A percentile compares a stretch with the other conserved stretches of the same genome.
Evolutionary conservation across 2,888 invertebrate species (phyloP).

Genomic region (Mystacides longicornis): DNA sequence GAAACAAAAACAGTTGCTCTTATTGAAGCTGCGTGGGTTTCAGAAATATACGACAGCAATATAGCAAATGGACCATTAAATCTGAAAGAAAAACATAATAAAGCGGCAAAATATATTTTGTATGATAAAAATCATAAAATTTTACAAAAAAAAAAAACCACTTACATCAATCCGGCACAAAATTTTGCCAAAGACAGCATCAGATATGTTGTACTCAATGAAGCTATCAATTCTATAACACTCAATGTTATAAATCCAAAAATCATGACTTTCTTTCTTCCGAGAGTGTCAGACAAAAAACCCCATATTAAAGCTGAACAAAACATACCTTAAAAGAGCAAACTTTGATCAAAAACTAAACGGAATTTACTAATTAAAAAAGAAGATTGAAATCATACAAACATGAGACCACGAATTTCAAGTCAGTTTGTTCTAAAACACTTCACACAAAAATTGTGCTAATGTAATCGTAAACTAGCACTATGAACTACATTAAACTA

Average conservation of each 20-base stretch:
- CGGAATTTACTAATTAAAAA: constrained; percentile 25
- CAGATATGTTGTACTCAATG: constrained; percentile 58
- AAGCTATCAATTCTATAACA: constrained; percentile 55
- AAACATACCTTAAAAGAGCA: constrained; percentile 68
- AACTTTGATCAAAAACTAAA: no score
- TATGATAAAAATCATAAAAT: neutral
- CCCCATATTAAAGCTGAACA: constrained; percentile 71
- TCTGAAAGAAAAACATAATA: constrained; percentile 30
- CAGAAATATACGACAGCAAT: constrained; percentile 62
- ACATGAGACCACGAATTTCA: no score
- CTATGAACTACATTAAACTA: no score
- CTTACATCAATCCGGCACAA: constrained; percentile 68
- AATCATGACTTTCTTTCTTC: constrained; percentile 58
- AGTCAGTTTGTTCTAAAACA: no score
- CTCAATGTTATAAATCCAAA: constrained; percentile 58
- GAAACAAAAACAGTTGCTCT: constrained; percentile 58
- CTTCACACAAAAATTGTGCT: no score
- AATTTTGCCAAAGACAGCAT: constrained; percentile 65
- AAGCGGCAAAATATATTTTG: neutral
- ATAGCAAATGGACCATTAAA: constrained; percentile 67
- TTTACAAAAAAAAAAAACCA: neutral
- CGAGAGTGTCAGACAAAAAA: constrained; percentile 66
- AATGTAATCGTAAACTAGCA: no score
- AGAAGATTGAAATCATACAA: no score
- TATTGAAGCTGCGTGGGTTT: constrained; percentile 60